Conservation (phyloP, 2,797 vertebrate genomes). For the Halcyon chelicuti region DNA sequence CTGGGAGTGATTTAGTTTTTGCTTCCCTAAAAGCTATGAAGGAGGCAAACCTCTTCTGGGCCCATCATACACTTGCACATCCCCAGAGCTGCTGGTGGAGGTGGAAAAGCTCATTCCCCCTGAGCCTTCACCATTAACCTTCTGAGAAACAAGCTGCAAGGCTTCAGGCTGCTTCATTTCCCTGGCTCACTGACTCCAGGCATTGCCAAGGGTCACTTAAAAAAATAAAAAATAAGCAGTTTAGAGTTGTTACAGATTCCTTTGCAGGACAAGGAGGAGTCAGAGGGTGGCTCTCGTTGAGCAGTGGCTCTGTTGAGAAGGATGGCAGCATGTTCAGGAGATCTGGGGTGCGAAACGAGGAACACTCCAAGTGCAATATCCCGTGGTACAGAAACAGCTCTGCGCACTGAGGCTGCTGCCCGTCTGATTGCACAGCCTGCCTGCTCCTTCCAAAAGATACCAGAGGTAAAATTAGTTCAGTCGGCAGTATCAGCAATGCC, state of each 20-base stretch:
- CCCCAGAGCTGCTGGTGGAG: accelerated
- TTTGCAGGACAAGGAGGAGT: neutral
- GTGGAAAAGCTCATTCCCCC: neutral
- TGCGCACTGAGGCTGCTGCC: neutral
- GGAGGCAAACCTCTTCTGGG: neutral
- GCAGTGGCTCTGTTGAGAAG: neutral
- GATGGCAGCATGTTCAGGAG: neutral
- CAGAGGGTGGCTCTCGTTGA: neutral
- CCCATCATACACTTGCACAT: accelerated
- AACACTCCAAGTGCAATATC: accelerated
- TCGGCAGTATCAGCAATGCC: slow-evolving; percentile 39
- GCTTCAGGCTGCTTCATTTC: neutral
- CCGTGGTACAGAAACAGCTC: accelerated
- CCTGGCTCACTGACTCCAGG: neutral
- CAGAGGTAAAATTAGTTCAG: slow-evolving; percentile 54
- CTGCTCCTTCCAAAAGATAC: slow-evolving; percentile 24
- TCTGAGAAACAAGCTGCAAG: neutral
- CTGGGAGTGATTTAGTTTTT: neutral
- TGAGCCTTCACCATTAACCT: neutral
- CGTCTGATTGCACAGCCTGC: neutral
- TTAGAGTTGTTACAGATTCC: neutral
- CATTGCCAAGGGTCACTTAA: neutral
- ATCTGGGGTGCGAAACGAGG: neutral
- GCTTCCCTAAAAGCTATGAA: neutral
- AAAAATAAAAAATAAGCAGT: neutral